phyloP scores from a whole-genome alignment of 1,140 invertebrate genomes.

The Eriocheir sinensis region DNA sequence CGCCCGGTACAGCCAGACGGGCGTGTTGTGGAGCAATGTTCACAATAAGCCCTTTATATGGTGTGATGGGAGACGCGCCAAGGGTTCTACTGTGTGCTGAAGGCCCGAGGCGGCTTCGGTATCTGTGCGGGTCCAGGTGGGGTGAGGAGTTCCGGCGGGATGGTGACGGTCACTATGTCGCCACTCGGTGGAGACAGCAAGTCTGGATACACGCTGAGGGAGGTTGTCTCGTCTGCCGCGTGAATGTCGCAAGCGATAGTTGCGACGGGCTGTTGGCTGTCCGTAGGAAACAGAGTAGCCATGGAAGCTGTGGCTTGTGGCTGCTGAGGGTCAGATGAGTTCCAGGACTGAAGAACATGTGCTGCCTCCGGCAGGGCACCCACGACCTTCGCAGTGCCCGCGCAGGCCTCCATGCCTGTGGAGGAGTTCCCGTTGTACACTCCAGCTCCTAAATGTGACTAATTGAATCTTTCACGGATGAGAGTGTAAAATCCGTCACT shows the following conservation, averaged over 20 bases:
- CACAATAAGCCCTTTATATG: too few species aligned
- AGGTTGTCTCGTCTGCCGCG: background rate
- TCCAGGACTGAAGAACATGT: background rate
- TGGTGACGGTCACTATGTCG: background rate
- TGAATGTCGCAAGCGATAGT: background rate
- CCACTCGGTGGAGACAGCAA: background rate
- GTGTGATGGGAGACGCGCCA: too few species aligned
- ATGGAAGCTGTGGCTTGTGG: background rate
- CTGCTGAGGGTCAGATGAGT: background rate
- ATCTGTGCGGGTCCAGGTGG: background rate
- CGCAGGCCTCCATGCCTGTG: conserved; percentile 45
- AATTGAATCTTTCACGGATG: too few species aligned
- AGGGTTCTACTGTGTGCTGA: background rate
- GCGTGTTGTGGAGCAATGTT: too few species aligned
- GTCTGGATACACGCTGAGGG: background rate
- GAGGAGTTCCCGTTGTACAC: background rate
- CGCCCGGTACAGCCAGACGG: too few species aligned
- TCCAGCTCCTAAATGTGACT: too few species aligned
- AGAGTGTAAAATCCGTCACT: too few species aligned
- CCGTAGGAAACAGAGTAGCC: background rate
- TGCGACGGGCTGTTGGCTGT: background rate
- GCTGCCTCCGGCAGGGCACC: background rate
- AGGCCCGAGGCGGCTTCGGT: background rate
- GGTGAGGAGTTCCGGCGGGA: background rate
- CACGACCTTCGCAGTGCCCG: background rate